Percentiles rank a stretch among this genome's conserved stretches.
phyloP scores from a whole-genome alignment of 2,888 invertebrate genomes.

The Slavum lentiscoides region DNA sequence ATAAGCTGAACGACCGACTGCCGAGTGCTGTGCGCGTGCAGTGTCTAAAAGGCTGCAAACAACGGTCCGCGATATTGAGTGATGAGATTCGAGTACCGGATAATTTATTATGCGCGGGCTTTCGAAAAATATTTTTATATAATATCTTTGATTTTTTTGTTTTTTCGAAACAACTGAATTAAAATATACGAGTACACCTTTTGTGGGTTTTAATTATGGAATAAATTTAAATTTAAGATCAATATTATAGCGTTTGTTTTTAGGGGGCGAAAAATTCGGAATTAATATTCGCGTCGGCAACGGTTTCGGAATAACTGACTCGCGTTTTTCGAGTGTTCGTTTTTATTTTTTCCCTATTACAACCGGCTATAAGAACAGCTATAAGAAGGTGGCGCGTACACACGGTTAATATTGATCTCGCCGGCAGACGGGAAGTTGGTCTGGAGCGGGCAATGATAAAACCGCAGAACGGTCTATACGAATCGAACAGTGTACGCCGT shows the following conservation, averaged over 20 bases:
- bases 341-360: not conserved
- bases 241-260: not conserved
- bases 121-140: not conserved
- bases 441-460: not conserved
- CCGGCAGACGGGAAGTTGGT: not conserved
- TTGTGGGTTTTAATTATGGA: not conserved
- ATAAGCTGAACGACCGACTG: not conserved
- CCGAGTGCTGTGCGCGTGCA: not conserved
- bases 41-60: no score
- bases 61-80: not conserved
- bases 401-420: constrained; percentile 15
- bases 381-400: not conserved
- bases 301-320: constrained; percentile 3
- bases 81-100: not conserved
- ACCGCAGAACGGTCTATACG: constrained; percentile 9
- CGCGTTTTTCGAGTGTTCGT: not conserved
- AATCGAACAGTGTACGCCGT: constrained; percentile 14
- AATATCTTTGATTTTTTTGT: not conserved
- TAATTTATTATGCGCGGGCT: not conserved
- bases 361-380: not conserved
- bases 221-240: constrained; percentile 10
- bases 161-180: not conserved
- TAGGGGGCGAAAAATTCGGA: not conserved
- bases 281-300: not conserved
- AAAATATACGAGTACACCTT: not conserved